Base-by-base conservation (phyloP, 2,113 vertebrate genomes). In the Eulemur macaco region DNA sequence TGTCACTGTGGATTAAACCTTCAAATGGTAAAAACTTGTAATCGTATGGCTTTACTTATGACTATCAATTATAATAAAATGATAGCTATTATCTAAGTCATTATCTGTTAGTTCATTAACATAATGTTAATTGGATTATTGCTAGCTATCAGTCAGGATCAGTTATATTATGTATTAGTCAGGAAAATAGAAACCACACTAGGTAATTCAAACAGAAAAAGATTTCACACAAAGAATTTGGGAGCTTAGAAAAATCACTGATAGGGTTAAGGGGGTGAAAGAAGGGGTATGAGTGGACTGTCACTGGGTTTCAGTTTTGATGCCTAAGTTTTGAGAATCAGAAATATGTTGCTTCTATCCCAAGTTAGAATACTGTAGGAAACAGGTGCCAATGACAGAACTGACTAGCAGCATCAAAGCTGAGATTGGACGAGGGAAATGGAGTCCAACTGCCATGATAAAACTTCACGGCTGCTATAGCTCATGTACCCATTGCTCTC, bases 131-230 rank as follows among this genome's bases (percentile, higher is more conserved):
- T 95, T 12, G 52, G 2, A 23, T 63, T 25, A 95, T 83, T 78
- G 52, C 45, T 88, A 34, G 6, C 0, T 64, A 52, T 58, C 18
- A 47, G 68, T 52, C 34, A 81, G 18, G 12, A 47, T 94, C 50
- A 78, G 23, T 42, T 73, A 71, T 69, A 39, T 66, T 74, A 34
- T 18, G 1, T 42, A 76, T n/a, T 12, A 8, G 74, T 31, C 34
- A 78, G 27, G 21, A 50, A 83, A 89, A 83, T 1, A 81, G 37
- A 93, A 89, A 10, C 27, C 13, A 93, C 7, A 23, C 12, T 86
- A 84, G 78, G 14, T 66, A 71, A 78, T 92, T 96, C 45, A 83
- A 86, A 37, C 8, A 96, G 47, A 68, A 95, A 95, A 18, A 34
- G 12, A 39, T 42, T 86, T 76, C 82, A 37, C 64, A 34, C 14